Percentiles rank a stretch among this genome's conserved stretches.
Evolutionary conservation across 2,113 vertebrate genomes (phyloP).

Genomic region (Phylloscopus whistleri): DNA sequence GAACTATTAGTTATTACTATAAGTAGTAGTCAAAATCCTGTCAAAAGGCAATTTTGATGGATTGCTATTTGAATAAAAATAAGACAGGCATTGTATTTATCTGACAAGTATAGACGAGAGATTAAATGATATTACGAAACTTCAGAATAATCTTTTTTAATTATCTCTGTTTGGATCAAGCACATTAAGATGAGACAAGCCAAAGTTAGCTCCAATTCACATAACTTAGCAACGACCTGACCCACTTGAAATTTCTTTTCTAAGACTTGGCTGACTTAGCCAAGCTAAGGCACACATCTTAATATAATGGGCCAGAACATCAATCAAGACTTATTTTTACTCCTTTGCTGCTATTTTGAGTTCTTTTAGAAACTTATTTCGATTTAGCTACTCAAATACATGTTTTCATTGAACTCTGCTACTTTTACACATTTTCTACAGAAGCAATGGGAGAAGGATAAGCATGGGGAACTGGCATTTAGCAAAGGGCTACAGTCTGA

Average conservation of each 20-base stretch:
- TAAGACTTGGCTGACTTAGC: not conserved
- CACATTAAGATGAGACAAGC: constrained; percentile 13
- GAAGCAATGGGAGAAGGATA: not conserved
- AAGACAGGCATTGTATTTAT: constrained; percentile 31
- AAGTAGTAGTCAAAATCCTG: constrained; percentile 26
- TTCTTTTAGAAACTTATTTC: not conserved
- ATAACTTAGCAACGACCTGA: constrained; percentile 19
- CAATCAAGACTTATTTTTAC: constrained; percentile 29
- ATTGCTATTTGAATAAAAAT: constrained; percentile 42
- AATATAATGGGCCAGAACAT: not conserved
- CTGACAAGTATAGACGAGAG: constrained; percentile 9
- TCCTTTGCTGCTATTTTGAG: not conserved
- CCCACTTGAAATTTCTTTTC: constrained; percentile 27
- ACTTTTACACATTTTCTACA: not conserved
- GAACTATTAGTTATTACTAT: constrained; percentile 1
- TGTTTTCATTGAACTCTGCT: not conserved
- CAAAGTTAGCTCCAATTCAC: constrained; percentile 33
- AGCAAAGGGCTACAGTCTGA: not conserved
- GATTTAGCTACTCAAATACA: not conserved
- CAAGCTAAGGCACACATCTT: not conserved
- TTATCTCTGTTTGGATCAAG: constrained; percentile 36
- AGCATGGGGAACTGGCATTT: not conserved
- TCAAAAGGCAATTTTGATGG: constrained; percentile 48
- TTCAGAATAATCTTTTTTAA: not conserved
- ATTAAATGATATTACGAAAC: constrained; percentile 1